These are phyloP conservation scores for Camponotus fellah DNA, from an alignment of 2,888 invertebrate genomes.

Conservation along the genomic window DNA sequence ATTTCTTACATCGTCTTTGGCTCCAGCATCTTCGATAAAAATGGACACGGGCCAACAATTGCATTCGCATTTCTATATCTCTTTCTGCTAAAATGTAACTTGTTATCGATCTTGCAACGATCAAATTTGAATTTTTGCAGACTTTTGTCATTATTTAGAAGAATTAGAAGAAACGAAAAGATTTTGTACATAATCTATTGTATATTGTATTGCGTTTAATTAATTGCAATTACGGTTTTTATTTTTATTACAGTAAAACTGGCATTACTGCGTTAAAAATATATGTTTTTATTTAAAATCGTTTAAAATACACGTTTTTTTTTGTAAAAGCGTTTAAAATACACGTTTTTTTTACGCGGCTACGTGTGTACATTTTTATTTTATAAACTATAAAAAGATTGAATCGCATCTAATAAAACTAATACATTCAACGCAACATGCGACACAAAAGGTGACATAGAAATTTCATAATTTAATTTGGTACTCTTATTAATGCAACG, in stretches of 20 bases:
- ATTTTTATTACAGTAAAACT: neutral
- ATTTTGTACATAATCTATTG: neutral
- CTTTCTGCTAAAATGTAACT: conserved; percentile 12
- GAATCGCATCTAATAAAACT: neutral
- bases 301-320: no score
- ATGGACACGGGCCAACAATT: conserved; percentile 66
- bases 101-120: neutral
- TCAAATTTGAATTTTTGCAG: conserved; percentile 4
- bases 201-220: neutral
- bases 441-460: neutral
- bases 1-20: conserved; percentile 63
- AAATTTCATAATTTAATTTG: neutral
- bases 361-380: neutral
- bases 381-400: neutral
- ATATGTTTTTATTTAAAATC: no score
- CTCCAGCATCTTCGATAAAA: conserved; percentile 53
- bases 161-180: neutral
- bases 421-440: neutral
- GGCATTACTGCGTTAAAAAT: neutral
- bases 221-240: neutral
- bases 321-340: no score
- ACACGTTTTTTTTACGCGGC: neutral
- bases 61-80: conserved; percentile 37
- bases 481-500: neutral
- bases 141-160: neutral